Base-by-base conservation (phyloP, 2,797 vertebrate genomes). In the Microhierax caerulescens region DNA sequence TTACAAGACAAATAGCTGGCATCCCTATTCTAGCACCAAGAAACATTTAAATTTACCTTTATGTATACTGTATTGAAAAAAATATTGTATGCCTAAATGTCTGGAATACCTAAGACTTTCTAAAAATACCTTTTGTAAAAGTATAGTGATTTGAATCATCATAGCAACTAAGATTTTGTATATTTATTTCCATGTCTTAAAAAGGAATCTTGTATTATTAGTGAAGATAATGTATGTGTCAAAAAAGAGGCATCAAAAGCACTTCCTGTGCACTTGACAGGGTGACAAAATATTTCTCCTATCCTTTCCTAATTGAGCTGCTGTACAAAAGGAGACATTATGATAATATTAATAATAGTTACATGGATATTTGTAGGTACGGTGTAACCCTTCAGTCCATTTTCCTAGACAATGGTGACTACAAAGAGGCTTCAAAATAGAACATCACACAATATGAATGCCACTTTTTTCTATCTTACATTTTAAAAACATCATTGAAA, bases 281-380 rank as follows among this genome's bases (percentile, higher is more conserved):
- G 98, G 98, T 99, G 99, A 99, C 99, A 99, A 99, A 99, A 99
- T 99, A 99, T 99, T 99, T 99, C 98, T 98, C 98, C 98, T 98
- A 98, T 99, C 98, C 98, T 98, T 98, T 98, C 98, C 98, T 99
- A 99, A 99, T 99, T 99, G 98, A 98, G 98, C 99, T 91, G 88
- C 98, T 96, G 97, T 97, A 98, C 97, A 98, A 98, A 98, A 93
- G 98, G 98, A 98, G 97, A 98, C 98, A 98, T 99, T 99, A 98
- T 98, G 98, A 98, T 98, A 98, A 98, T 98, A 98, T 98, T 99
- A 99, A 99, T 99, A 99, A 99, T 99, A 99, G 98, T 98, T 98
- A 98, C 98, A 98, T 98, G 98, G 98, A 98, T 98, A 98, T 98
- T 98, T 98, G 98, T 98, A 98, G 98, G 98, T 98, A 98, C 98